These are phyloP conservation scores for Cactoblastis cactorum DNA, from an alignment of 2,888 invertebrate species.

Conservation along the genomic window DNA sequence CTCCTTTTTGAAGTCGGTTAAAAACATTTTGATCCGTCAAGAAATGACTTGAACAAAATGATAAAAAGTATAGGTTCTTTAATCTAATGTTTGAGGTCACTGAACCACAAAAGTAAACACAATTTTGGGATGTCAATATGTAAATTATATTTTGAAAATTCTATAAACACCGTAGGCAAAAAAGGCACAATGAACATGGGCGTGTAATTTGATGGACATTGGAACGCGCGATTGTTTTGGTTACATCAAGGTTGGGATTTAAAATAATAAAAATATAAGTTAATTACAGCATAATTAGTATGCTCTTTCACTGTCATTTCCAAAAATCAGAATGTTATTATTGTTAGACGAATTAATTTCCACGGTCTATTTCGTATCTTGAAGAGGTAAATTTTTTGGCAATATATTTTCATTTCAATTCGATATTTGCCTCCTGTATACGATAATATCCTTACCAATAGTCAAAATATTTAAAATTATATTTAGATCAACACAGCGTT, in stretches of 20 bases:
- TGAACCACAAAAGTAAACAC: background rate
- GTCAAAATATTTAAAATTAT: background rate
- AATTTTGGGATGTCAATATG: background rate
- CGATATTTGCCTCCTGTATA: too few species aligned
- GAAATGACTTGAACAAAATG: too few species aligned
- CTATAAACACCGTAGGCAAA: too few species aligned
- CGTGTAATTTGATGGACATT: conserved; percentile 9
- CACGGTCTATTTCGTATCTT: too few species aligned
- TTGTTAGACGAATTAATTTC: background rate
- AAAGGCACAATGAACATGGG: conserved; percentile 4
- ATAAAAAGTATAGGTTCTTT: too few species aligned
- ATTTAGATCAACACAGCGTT: conserved; percentile 2
- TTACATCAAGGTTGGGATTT: background rate
- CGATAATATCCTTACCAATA: too few species aligned
- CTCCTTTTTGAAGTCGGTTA: too few species aligned
- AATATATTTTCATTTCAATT: background rate
- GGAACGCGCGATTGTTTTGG: conserved; percentile 15
- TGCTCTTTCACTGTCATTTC: background rate
- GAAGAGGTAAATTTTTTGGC: too few species aligned
- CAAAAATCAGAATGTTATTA: background rate
- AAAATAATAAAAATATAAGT: background rate
- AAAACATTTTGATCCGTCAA: too few species aligned
- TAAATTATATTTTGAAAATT: conserved; percentile 9
- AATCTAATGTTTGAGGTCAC: too few species aligned
- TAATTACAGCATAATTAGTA: background rate